A percentile compares a stretch with the other conserved stretches of the same genome.
These are phyloP conservation scores for Phataginus tetradactyla DNA, from an alignment of 2,797 vertebrate species.

Conservation along the genomic window DNA sequence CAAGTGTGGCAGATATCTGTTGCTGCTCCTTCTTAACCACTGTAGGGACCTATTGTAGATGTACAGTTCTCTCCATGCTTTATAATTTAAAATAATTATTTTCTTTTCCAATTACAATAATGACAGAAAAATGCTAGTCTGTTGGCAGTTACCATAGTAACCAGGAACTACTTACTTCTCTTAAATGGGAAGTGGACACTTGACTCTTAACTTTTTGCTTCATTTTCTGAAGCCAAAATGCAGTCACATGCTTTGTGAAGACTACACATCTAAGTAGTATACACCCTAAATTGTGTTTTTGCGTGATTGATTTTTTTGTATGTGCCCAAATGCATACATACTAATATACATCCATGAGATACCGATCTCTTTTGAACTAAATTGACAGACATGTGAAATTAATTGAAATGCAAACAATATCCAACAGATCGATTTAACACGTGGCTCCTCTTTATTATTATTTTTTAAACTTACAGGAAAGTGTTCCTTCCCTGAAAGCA, in stretches of 20 bases:
- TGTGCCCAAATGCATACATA: slow-evolving; percentile 18
- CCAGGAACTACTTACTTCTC: slow-evolving; percentile 76
- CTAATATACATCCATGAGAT: slow-evolving; percentile 59
- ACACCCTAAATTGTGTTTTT: background rate
- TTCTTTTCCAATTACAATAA: slow-evolving; percentile 78
- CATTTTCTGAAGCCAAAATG: slow-evolving; percentile 74
- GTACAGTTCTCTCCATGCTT: slow-evolving; percentile 57
- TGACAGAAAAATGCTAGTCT: slow-evolving; percentile 77
- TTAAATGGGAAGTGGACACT: slow-evolving; percentile 69
- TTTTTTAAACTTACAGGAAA: slow-evolving; percentile 46
- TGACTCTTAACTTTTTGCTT: slow-evolving; percentile 74
- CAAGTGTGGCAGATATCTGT: background rate
- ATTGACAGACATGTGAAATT: slow-evolving; percentile 73
- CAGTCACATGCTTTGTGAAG: slow-evolving; percentile 39
- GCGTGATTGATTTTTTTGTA: slow-evolving; percentile 13
- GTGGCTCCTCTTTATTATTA: slow-evolving; percentile 57
- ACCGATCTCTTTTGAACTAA: slow-evolving; percentile 58
- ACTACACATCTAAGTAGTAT: background rate
- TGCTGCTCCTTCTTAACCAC: background rate
- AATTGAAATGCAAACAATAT: slow-evolving; percentile 74
- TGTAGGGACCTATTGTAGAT: slow-evolving; percentile 35
- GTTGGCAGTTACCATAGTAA: slow-evolving; percentile 84
- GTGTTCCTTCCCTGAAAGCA: slow-evolving; percentile 47
- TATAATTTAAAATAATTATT: slow-evolving; percentile 79
- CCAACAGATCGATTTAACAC: slow-evolving; percentile 71